phyloP scores from a whole-genome alignment of 2,888 invertebrate genomes.

The Monochamus alternatus region DNA sequence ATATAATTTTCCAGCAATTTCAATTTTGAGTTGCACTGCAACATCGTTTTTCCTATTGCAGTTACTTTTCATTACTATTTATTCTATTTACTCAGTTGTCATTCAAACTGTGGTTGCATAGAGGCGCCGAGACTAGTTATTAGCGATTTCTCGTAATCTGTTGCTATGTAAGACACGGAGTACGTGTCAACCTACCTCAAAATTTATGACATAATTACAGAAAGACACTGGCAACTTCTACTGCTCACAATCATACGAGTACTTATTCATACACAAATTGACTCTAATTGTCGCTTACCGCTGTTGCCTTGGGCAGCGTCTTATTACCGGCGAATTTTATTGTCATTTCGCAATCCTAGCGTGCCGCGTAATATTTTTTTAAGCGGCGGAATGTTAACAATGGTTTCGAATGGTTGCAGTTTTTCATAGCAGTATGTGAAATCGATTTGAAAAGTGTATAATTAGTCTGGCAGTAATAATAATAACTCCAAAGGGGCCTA shows the following conservation, averaged over 20 bases:
- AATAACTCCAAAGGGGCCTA: conserved; percentile 28
- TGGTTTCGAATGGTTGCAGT: neutral
- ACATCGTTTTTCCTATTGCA: no score
- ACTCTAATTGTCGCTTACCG: neutral
- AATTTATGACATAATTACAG: neutral
- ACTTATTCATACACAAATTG: neutral
- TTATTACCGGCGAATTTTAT: neutral
- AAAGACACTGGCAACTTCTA: neutral
- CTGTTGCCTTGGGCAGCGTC: neutral
- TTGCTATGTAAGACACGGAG: no score
- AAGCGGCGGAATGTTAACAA: neutral
- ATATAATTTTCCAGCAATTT: no score
- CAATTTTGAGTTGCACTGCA: no score
- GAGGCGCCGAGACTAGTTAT: no score
- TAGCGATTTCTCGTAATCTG: no score
- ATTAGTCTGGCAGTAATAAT: conserved; percentile 29
- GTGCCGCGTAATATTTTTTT: neutral
- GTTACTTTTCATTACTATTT: no score
- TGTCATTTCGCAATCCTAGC: neutral
- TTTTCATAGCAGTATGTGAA: conserved; percentile 22
- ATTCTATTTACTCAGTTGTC: no score
- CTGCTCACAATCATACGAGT: neutral
- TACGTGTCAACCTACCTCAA: neutral
- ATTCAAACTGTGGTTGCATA: no score
- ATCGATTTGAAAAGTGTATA: conserved; percentile 44